Percentiles rank a stretch among this genome's conserved stretches.
Evolutionary conservation across 2,888 invertebrate genomes (phyloP).

Genomic region (Chloromyia formosa): DNA sequence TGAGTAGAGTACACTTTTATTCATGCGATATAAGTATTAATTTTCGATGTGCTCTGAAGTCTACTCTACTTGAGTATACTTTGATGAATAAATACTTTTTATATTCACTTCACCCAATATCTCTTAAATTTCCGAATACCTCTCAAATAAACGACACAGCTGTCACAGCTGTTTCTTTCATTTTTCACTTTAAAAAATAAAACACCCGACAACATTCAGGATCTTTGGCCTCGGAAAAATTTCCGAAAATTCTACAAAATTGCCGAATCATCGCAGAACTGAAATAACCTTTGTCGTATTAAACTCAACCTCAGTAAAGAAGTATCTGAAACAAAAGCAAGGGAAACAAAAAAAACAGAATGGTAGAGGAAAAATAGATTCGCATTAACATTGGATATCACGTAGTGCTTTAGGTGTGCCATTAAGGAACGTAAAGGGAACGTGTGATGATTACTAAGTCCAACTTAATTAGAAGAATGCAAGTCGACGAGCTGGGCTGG

Average conservation of each 20-base stretch:
- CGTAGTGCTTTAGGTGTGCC: slow-evolving; percentile 45
- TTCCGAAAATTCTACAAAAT: slow-evolving; percentile 18
- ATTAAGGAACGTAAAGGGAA: slow-evolving; percentile 44
- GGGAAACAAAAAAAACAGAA: background rate
- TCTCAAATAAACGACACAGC: too few species aligned
- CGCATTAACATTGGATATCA: slow-evolving; percentile 43
- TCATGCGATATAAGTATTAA: too few species aligned
- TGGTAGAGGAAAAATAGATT: slow-evolving; percentile 22
- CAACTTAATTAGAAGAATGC: slow-evolving; percentile 46
- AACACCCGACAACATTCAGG: too few species aligned
- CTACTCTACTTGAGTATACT: too few species aligned
- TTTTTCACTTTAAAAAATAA: too few species aligned
- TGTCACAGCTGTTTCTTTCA: too few species aligned
- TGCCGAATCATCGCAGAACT: slow-evolving; percentile 19
- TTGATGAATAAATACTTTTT: too few species aligned
- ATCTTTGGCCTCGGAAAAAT: background rate
- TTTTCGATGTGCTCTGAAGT: too few species aligned
- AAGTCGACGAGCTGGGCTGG: slow-evolving; percentile 33
- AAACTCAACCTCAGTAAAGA: background rate
- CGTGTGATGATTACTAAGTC: slow-evolving; percentile 46
- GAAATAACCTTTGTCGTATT: slow-evolving; percentile 4
- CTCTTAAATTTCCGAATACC: too few species aligned
- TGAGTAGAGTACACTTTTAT: too few species aligned
- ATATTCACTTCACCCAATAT: too few species aligned
- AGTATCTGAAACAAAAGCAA: slow-evolving; percentile 4